Conservation (phyloP, 2,113 vertebrate species). For the Balaeniceps rex region DNA sequence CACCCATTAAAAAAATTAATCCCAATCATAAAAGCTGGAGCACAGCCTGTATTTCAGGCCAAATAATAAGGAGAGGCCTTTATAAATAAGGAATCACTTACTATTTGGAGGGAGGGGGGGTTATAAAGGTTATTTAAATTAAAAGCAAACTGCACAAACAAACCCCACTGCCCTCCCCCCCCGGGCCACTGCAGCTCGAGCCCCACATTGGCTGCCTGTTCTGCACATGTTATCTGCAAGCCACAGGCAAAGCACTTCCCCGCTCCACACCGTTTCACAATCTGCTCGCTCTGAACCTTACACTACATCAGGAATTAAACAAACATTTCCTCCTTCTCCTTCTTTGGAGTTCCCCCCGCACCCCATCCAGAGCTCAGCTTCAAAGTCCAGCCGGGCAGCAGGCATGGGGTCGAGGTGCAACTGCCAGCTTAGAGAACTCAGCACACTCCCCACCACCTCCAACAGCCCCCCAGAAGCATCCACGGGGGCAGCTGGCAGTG, state of each 20-base stretch:
- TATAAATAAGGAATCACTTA: not conserved
- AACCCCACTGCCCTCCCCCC: not conserved
- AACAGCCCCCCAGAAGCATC: not conserved
- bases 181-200: not conserved
- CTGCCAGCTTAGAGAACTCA: not conserved
- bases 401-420: not conserved
- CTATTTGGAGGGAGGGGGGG: not conserved
- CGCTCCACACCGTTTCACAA: not conserved
- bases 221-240: not conserved
- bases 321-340: conserved; percentile 38
- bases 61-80: not conserved
- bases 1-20: not conserved
- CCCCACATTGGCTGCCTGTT: not conserved
- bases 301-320: not conserved
- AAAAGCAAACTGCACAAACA: conserved; percentile 39
- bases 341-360: not conserved
- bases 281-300: not conserved
- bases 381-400: not conserved
- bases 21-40: not conserved
- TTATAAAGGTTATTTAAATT: conserved; percentile 28
- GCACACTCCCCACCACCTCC: rapidly evolving
- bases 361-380: not conserved
- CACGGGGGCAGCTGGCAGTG: rapidly evolving
- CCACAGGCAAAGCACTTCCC: not conserved
- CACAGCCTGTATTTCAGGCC: not conserved